Evolutionary conservation across 2,113 vertebrate species (phyloP).

Genomic region (Odontophorus gujanensis): DNA sequence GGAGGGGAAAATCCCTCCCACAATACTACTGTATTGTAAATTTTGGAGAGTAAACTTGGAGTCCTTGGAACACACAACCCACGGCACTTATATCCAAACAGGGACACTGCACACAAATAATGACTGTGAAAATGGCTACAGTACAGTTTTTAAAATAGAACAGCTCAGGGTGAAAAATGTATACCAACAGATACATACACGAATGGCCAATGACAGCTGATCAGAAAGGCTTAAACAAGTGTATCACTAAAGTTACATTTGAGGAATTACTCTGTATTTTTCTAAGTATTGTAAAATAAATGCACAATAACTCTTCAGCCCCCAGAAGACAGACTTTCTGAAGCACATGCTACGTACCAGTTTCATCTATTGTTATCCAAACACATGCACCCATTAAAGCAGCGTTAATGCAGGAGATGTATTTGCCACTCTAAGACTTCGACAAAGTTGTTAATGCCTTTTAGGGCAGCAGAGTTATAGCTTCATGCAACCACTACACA

Average conservation of each 20-base stretch:
- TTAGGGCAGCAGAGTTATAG: no score
- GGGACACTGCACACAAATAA: not conserved
- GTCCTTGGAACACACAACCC: not conserved
- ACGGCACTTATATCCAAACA: not conserved
- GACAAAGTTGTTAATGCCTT: not conserved
- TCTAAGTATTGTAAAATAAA: not conserved
- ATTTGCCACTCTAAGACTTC: not conserved
- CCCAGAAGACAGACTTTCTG: not conserved
- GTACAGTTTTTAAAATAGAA: not conserved
- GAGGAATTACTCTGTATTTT: not conserved
- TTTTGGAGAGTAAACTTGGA: no score
- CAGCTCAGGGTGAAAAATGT: not conserved
- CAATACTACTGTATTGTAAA: not conserved
- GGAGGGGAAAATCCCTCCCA: not conserved
- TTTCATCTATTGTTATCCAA: not conserved
- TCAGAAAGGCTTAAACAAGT: not conserved
- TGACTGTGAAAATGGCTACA: not conserved
- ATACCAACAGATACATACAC: not conserved
- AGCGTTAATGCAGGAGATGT: not conserved
- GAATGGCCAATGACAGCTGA: not conserved
- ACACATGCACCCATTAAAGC: not conserved
- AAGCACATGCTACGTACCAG: not conserved
- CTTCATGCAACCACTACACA: not conserved
- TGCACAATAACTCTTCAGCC: not conserved
- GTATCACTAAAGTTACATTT: not conserved